These are phyloP conservation scores for Sphaerodactylus townsendi DNA, from an alignment of 2,113 vertebrate genomes.

Conservation along the genomic window DNA sequence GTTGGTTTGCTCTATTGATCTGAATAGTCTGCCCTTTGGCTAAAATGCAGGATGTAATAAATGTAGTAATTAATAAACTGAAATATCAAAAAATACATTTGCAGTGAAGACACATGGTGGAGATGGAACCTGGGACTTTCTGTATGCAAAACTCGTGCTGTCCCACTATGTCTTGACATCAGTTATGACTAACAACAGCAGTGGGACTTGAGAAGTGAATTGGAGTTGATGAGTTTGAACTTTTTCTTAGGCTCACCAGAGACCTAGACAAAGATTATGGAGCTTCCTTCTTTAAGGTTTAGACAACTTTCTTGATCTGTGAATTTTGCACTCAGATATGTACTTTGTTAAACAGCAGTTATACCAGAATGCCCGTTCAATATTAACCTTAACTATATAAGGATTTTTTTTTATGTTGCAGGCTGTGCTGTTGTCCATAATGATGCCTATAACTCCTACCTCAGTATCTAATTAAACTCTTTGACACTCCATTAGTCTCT, in stretches of 20 bases:
- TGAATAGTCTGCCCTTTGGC: too few species aligned
- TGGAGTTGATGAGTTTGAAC: background rate
- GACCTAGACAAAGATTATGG: background rate
- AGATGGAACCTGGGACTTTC: background rate
- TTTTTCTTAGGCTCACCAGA: background rate
- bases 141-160: background rate
- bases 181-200: background rate
- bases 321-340: background rate
- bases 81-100: too few species aligned
- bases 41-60: too few species aligned
- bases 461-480: conserved; percentile 14
- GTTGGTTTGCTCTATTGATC: too few species aligned
- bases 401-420: conserved; percentile 28
- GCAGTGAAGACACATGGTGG: too few species aligned
- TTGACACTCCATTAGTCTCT: background rate
- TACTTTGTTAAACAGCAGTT: background rate
- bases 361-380: background rate
- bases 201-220: background rate
- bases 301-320: background rate
- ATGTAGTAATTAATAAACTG: too few species aligned
- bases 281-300: background rate
- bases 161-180: background rate
- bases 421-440: conserved; percentile 15
- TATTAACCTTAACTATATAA: conserved; percentile 3
- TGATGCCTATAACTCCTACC: rapidly evolving